Base-by-base conservation (phyloP, 2,113 vertebrate genomes). In the Lagenorhynchus albirostris region DNA sequence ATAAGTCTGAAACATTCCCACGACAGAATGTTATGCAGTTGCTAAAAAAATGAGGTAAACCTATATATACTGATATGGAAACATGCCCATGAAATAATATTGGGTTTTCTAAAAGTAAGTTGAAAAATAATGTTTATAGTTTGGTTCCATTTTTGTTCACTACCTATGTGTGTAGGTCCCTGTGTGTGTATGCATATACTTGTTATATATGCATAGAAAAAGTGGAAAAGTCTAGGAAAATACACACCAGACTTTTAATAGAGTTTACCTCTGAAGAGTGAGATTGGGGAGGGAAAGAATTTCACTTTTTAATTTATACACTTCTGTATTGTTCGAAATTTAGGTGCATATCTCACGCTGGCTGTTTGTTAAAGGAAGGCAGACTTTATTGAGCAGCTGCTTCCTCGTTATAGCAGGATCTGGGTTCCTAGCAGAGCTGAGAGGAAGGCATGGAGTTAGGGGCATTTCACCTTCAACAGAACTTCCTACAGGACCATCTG, bases 1-100 rank as follows among this genome's bases (percentile, higher is more conserved):
- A 82, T 85, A 96, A 96, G 36, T 87, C 58, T 76, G 65, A 97
- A 97, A 92, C 36, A 89, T 82, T 94, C 50, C 73, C 36, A 79
- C 4, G 3, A 87, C 60, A 58, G 41, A 95, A 83, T 89, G 87
- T 50, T 83, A 95, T 83, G 29, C 29, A 94, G 67, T 38, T 95
- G 38, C 71, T 88, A 60, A 50, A 44, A 87, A 80, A 86, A 87
- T 62, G 70, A 97, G 62, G 58, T 25, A 93, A 84, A 76, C 36
- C 63, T 68, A 80, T 70, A 94, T 62, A 65, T 58, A 74, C 55
- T 29, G 62, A 96, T 62, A 87, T 47, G 26, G 36, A 89, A 92
- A 79, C 79, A 91, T 71, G 44, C 70, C 50, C 67, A 68, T 80
- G 67, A 91, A 83, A 58, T 79, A 74, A 36, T 89, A 81, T 11